phyloP scores from a whole-genome alignment of 2,888 invertebrate species.

The Litoditis marina region DNA sequence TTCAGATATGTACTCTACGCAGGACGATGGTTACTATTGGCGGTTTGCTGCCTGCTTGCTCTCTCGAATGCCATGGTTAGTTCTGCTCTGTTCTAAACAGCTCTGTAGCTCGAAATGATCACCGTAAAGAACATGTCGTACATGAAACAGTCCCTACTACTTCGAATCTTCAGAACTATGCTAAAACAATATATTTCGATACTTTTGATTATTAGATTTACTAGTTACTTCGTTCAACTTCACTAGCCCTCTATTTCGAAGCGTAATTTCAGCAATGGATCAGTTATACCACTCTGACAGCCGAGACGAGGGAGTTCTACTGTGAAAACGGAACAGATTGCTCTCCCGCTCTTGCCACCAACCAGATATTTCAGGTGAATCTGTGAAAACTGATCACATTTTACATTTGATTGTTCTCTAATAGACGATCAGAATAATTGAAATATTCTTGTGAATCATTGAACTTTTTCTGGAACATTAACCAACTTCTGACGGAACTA shows the following conservation, averaged over 20 bases:
- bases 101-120: neutral
- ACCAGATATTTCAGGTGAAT: slow-evolving; percentile 50
- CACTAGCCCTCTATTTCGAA: neutral
- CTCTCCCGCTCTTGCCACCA: slow-evolving; percentile 42
- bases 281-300: slow-evolving; percentile 46
- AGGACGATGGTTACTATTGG: slow-evolving; percentile 49
- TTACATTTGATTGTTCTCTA: neutral
- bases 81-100: neutral
- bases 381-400: neutral
- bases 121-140: too few species aligned
- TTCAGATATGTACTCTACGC: slow-evolving; percentile 28
- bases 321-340: slow-evolving; percentile 34
- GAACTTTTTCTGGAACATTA: too few species aligned
- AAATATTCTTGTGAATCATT: too few species aligned
- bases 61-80: slow-evolving; percentile 56
- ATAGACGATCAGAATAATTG: too few species aligned
- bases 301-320: slow-evolving; percentile 43
- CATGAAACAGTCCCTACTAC: too few species aligned
- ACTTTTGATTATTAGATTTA: too few species aligned
- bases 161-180: too few species aligned
- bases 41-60: slow-evolving; percentile 50
- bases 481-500: too few species aligned
- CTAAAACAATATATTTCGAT: too few species aligned
- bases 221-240: neutral
- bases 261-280: slow-evolving; percentile 52